Evolutionary conservation across 2,797 vertebrate species (phyloP), one percentile per base, ranked within the genome.

Genomic region (Anisognathus igniventris): DNA sequence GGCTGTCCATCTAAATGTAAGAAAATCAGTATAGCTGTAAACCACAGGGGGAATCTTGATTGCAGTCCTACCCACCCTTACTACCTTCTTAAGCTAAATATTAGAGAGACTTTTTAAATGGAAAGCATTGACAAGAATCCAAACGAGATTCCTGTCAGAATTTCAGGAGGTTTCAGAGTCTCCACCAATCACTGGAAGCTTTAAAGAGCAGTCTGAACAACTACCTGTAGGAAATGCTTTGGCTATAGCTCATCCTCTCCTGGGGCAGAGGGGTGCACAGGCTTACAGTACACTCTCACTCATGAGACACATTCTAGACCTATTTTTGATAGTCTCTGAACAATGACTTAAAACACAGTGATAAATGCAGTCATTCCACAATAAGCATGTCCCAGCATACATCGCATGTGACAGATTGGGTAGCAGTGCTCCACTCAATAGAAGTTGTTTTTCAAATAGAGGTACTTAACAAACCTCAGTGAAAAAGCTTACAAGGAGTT

Each of bases 321-420:
- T 7, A 20, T 31, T 77, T 94, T 18, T 14, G 0, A 91, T 47
- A 67, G 9, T n/a, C 7, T 77, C 51, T 50, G 40, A 80, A 84
- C 9, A 90, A 31, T 25, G 7, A 4, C 6, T 23, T 31, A 33
- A 88, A 86, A 50, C 12, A 54, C 23, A 81, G n/a, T 3, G 33
- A 78, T 18, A 78, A 84, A 79, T 22, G 37, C 35, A 67, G 31
- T 58, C 47, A 83, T 51, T 78, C 62, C 35, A 47, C 62, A 64
- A 42, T 23, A 51, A 65, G 12, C 9, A 57, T 10, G 24, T 57
- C 40, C 64, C 48, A 61, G 40, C 42, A 66, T 17, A 77, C 10
- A 14, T 11, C 1, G 0, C 73, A 64, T 3, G 13, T 23, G 25
- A 50, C 20, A 48, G 16, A 74, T 1, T 39, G n/a, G n/a, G 70